Percentiles rank a stretch among this genome's conserved stretches.
Conservation (phyloP, 2,888 invertebrate genomes). For the Orthosia gracilis region DNA sequence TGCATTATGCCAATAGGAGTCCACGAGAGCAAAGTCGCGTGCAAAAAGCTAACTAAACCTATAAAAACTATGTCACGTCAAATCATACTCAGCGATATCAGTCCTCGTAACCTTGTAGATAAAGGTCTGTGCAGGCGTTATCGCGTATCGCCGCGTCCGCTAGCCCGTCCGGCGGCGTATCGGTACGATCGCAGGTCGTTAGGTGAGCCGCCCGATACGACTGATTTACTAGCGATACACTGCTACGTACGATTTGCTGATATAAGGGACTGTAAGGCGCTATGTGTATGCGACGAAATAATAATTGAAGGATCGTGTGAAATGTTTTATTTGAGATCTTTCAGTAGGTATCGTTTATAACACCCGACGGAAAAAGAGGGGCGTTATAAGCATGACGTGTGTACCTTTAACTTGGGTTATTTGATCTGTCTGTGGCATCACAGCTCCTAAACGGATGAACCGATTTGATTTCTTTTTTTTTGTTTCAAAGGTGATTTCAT, state of each 20-base stretch:
- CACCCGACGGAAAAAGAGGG: too few relatives aligned
- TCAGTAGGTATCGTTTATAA: not conserved
- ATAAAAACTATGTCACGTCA: not conserved
- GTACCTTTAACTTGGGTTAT: too few relatives aligned
- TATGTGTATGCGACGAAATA: not conserved
- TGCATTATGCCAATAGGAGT: not conserved
- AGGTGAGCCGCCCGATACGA: conserved; percentile 40
- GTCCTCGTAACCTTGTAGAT: conserved; percentile 17
- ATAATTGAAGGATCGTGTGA: conserved; percentile 21
- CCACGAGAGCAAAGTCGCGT: not conserved
- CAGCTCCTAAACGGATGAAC: too few relatives aligned
- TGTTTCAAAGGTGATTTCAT: too few relatives aligned
- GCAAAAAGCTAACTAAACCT: not conserved
- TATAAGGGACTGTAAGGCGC: conserved; percentile 32
- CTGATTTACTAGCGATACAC: conserved; percentile 56
- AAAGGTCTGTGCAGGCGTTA: conserved; percentile 38
- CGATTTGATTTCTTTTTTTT: too few relatives aligned
- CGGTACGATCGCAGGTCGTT: conserved; percentile 54
- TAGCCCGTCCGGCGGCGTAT: conserved; percentile 22
- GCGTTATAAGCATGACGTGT: too few relatives aligned
- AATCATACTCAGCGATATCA: not conserved
- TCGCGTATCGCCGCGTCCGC: conserved; percentile 38
- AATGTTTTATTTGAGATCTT: not conserved
- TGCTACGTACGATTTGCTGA: conserved; percentile 38
- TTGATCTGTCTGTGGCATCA: too few relatives aligned